Conservation (phyloP, 2,888 invertebrate genomes). For the Phengaris arion region DNA sequence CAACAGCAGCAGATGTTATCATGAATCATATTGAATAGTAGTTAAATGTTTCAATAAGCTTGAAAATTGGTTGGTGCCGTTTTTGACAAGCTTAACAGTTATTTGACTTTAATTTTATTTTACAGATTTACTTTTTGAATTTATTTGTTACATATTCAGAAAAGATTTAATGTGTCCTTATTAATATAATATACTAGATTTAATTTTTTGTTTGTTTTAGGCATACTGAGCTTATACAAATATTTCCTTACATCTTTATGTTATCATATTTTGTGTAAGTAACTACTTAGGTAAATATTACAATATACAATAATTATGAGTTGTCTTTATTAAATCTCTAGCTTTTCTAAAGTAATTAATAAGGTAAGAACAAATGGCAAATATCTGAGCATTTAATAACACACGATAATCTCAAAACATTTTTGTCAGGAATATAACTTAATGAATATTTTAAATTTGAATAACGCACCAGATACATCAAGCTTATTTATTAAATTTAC, state of each 20-base stretch:
- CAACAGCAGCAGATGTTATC: conserved; percentile 70
- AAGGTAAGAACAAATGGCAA: not conserved
- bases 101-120: conserved; percentile 22
- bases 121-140: conserved; percentile 11
- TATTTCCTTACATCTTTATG: conserved; percentile 27
- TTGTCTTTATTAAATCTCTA: not conserved
- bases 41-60: conserved; percentile 21
- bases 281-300: conserved; percentile 28
- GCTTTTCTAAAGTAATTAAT: not conserved
- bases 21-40: conserved; percentile 42
- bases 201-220: not conserved
- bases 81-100: conserved; percentile 15
- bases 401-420: not conserved
- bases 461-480: not conserved
- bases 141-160: conserved; percentile 14
- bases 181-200: not conserved
- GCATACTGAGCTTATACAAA: conserved; percentile 27
- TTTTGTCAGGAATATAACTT: not conserved
- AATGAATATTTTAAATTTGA: not conserved
- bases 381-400: not conserved
- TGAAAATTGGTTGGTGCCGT: not conserved
- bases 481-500: not conserved
- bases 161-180: not conserved
- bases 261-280: conserved; percentile 29
- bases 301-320: conserved; percentile 16